A percentile compares a stretch with the other conserved stretches of the same genome.
Conservation (phyloP, 2,888 invertebrate species). For the Tholera decimalis region DNA sequence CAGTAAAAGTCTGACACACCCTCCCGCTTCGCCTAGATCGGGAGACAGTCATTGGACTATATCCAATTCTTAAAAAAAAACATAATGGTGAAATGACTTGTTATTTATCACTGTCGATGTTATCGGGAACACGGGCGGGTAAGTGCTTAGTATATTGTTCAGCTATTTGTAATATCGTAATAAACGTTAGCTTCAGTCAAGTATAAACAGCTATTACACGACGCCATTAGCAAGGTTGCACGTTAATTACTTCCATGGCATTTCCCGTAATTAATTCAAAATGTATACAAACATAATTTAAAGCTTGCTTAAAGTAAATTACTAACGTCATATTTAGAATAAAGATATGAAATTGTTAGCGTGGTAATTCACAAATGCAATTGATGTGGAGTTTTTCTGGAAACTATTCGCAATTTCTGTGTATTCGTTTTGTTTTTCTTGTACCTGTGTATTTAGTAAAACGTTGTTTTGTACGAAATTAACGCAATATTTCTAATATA, state of each 20-base stretch:
- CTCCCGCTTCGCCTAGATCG: too few species aligned
- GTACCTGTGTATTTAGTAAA: neutral
- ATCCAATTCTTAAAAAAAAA: too few species aligned
- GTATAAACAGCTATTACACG: conserved; percentile 5
- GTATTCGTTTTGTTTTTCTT: neutral
- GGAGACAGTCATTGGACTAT: too few species aligned
- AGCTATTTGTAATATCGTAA: neutral
- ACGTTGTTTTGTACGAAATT: too few species aligned
- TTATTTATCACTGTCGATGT: too few species aligned
- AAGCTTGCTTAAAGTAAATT: conserved; percentile 4
- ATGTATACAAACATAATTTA: neutral
- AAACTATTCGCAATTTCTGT: neutral
- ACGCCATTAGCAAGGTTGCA: conserved; percentile 17
- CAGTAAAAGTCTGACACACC: too few species aligned
- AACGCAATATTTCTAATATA: too few species aligned
- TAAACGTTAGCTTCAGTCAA: neutral
- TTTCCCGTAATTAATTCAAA: conserved; percentile 16
- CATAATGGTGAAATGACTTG: too few species aligned
- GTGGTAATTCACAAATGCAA: neutral
- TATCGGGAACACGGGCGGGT: too few species aligned
- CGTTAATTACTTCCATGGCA: conserved; percentile 21
- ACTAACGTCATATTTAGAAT: conserved; percentile 3
- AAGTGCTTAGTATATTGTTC: too few species aligned
- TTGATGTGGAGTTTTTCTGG: neutral
- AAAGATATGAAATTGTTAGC: neutral